Evolutionary conservation across 2,113 vertebrate genomes (phyloP).

Genomic region (Aspiorhynchus laticeps): DNA sequence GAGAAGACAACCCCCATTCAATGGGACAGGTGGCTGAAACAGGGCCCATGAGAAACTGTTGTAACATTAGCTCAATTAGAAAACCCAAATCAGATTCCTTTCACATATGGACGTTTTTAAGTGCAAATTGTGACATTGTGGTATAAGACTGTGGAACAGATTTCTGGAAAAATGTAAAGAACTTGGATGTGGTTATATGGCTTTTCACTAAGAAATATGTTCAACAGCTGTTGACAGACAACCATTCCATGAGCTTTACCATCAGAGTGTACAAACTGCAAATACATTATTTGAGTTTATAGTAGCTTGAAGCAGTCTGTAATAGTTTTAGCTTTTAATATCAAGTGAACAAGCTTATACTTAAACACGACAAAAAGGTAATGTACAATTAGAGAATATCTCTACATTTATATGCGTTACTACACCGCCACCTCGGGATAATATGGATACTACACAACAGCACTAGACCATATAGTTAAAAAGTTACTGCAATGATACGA

Average conservation of each 20-base stretch:
- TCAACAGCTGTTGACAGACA: slow-evolving; percentile 28
- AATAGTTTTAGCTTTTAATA: neutral
- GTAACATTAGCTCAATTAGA: slow-evolving; percentile 43
- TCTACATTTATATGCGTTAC: slow-evolving; percentile 6
- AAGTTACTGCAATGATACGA: neutral
- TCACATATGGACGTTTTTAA: slow-evolving; percentile 44
- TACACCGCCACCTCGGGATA: slow-evolving; percentile 36
- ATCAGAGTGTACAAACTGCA: neutral
- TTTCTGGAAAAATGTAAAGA: slow-evolving; percentile 40
- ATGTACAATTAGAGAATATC: neutral
- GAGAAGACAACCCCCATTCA: slow-evolving; percentile 17
- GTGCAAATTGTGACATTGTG: slow-evolving; percentile 41
- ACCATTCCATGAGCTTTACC: neutral
- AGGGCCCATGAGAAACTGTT: slow-evolving; percentile 47
- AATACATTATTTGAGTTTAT: neutral
- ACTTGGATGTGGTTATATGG: slow-evolving; percentile 35
- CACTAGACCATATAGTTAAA: neutral
- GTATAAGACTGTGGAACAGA: slow-evolving; percentile 20
- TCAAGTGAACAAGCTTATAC: neutral
- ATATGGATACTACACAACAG: slow-evolving; percentile 8
- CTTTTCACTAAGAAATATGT: slow-evolving; percentile 14
- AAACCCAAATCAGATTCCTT: slow-evolving; percentile 36
- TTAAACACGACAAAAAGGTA: neutral
- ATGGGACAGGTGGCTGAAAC: slow-evolving; percentile 49
- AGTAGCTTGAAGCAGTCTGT: neutral